Base-by-base conservation (phyloP, 2,113 vertebrate species). In the Macrotus californicus region DNA sequence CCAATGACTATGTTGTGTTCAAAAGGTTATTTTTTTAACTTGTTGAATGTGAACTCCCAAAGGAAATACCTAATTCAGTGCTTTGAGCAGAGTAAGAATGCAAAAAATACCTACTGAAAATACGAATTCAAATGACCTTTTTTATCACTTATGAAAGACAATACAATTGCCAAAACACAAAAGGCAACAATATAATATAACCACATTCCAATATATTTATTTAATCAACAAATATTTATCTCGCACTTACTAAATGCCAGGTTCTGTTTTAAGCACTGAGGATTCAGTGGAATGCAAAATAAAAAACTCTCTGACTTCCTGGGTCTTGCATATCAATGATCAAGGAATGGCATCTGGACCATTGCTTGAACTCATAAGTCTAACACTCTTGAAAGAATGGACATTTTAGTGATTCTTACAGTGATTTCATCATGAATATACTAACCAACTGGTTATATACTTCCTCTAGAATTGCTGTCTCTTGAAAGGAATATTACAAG, bases 381-480 rank as follows among this genome's bases (percentile, higher is more conserved):
- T 80, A 87, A 67, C 2, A 36, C 26, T 52, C 70, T 66, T 7
- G 54, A 76, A 70, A 92, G 16, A 39, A 56, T 48, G n/a, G 56
- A 43, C 26, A 90, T 92, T 87, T 90, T 83, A 92, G 89, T 75
- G 52, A 61, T 81, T 96, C 66, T 80, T 79, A 14, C n/a, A 81
- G 66, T 86, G 72, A 87, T 81, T 93, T 89, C 34, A 48, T 18
- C 75, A 81, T 61, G 52, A 90, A 89, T 77, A 59, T 26, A 76
- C 21, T 61, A 46, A 54, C 18, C 6, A 15, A 82, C 64, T 24
- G 39, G 61, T 69, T 86, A 84, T 52, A 52, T 52, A 77, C 64
- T 95, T 83, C 61, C 56, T 87, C 77, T 88, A 79, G 91, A 77
- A 88, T 48, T 84, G 50, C 43, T 87, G 87, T 36, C 79, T 96